These are phyloP conservation scores for Myoxocephalus aenaeus DNA, from an alignment of 2,797 vertebrate genomes.

Conservation along the genomic window DNA sequence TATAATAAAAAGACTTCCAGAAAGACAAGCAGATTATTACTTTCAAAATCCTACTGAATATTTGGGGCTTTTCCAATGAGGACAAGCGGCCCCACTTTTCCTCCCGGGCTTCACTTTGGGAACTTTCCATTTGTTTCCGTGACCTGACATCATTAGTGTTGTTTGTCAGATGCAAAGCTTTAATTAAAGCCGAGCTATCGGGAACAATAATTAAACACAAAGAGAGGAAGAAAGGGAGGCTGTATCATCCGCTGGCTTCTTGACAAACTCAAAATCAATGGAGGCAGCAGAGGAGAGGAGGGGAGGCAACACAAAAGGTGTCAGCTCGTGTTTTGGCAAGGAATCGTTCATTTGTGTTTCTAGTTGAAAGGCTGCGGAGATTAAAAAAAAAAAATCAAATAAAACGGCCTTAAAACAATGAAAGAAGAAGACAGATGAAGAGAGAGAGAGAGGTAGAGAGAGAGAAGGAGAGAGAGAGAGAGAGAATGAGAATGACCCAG, in stretches of 20 bases:
- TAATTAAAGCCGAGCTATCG: slow-evolving; percentile 61
- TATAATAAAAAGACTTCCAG: neutral
- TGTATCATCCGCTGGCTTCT: slow-evolving; percentile 47
- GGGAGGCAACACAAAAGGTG: slow-evolving; percentile 44
- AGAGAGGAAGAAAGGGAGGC: slow-evolving; percentile 5
- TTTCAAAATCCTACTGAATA: neutral
- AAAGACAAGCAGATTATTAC: neutral
- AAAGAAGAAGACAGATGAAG: slow-evolving; percentile 16
- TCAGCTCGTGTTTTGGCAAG: slow-evolving; percentile 56
- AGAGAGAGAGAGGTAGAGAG: neutral
- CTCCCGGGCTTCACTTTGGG: neutral
- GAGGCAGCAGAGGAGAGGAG: slow-evolving; percentile 11
- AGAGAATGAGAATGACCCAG: slow-evolving; percentile 21
- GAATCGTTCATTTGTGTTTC: slow-evolving; percentile 56
- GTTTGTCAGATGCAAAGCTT: slow-evolving; percentile 55
- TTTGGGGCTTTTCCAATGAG: neutral
- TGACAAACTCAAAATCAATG: slow-evolving; percentile 55
- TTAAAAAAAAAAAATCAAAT: slow-evolving; percentile 1
- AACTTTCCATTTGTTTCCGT: slow-evolving; percentile 42
- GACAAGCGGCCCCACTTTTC: neutral
- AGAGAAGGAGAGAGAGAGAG: neutral
- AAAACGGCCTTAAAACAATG: slow-evolving; percentile 44
- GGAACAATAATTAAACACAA: slow-evolving; percentile 59
- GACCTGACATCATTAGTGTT: slow-evolving; percentile 54
- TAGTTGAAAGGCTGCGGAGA: slow-evolving; percentile 56